These are phyloP conservation scores for Actinia equina DNA, from an alignment of 64 coral and sea anemone genomes.

Conservation along the genomic window DNA sequence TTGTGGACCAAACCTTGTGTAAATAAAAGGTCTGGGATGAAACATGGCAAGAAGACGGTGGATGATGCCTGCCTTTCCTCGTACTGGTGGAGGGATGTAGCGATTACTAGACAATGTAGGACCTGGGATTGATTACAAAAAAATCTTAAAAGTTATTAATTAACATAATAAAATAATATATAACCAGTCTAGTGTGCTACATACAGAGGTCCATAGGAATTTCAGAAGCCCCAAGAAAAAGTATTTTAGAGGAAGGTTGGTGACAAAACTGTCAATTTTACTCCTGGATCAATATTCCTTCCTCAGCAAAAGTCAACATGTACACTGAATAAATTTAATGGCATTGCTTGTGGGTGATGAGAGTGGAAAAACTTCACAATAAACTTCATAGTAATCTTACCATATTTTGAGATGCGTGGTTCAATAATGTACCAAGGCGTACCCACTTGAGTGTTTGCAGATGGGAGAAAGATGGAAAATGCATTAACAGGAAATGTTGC, in stretches of 20 bases:
- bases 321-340: no score
- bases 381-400: conserved; percentile 21
- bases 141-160: neutral
- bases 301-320: no score
- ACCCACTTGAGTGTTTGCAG: conserved; percentile 20
- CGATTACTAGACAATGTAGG: conserved; percentile 74
- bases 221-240: no score
- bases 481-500: conserved; percentile 53
- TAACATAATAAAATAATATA: no score
- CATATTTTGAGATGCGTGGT: conserved; percentile 46
- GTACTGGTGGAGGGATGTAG: conserved; percentile 57
- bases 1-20: conserved; percentile 87
- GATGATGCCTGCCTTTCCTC: conserved; percentile 52
- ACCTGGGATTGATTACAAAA: conserved; percentile 33
- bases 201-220: no score
- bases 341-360: no score
- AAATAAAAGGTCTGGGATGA: conserved; percentile 79
- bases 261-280: no score
- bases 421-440: conserved; percentile 67
- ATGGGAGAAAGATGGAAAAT: conserved; percentile 65
- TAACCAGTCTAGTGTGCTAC: no score
- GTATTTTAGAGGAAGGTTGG: no score
- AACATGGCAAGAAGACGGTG: conserved; percentile 80
- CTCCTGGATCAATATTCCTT: no score
- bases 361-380: neutral